These are phyloP conservation scores for Ganaspis brasiliensis DNA, from an alignment of 2,888 invertebrate species.

Conservation along the genomic window DNA sequence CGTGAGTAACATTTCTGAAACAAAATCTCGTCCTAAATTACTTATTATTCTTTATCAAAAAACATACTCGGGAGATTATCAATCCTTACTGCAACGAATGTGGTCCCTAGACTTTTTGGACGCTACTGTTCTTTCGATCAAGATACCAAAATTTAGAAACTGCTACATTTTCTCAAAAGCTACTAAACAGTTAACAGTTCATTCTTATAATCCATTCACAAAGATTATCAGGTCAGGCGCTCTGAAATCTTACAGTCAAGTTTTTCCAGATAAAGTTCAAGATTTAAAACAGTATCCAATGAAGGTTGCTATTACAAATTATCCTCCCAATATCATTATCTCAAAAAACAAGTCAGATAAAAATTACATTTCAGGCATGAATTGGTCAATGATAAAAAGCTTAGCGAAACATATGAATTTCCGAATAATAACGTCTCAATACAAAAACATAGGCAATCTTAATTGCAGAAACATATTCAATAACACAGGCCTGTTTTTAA, in stretches of 20 bases:
- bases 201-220: not conserved
- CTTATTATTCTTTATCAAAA: not conserved
- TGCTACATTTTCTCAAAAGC: too few relatives aligned
- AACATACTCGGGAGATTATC: not conserved
- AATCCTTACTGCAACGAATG: not conserved
- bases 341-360: not conserved
- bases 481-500: not conserved
- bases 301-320: not conserved
- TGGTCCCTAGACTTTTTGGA: not conserved
- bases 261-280: not conserved
- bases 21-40: not conserved
- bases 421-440: not conserved
- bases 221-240: not conserved
- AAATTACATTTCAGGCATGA: not conserved
- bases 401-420: not conserved
- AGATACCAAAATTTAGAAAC: too few relatives aligned
- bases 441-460: not conserved
- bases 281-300: not conserved
- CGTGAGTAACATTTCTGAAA: not conserved
- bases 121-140: not conserved
- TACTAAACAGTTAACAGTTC: not conserved
- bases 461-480: not conserved
- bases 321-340: not conserved
- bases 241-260: not conserved
- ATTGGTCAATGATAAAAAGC: not conserved